Percentiles rank a stretch among this genome's conserved stretches.
Evolutionary conservation across 2,888 invertebrate species (phyloP).

Genomic region (Drosophila ustulata): DNA sequence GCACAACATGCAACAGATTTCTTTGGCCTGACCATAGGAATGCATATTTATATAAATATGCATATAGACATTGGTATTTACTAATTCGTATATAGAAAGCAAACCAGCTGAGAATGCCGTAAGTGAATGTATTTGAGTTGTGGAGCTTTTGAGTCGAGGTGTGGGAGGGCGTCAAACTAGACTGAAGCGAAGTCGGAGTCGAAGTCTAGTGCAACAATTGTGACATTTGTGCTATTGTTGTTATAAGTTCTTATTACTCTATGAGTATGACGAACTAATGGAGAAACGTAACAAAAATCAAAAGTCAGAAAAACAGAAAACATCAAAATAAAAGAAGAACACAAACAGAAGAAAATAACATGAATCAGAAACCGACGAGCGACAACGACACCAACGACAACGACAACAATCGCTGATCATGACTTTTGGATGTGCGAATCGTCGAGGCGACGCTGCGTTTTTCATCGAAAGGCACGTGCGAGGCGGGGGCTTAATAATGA

Average conservation of each 20-base stretch:
- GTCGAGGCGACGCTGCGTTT: constrained; percentile 56
- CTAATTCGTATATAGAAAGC: constrained; percentile 26
- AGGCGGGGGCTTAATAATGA: constrained; percentile 56
- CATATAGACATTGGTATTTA: constrained; percentile 4
- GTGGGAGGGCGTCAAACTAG: not conserved
- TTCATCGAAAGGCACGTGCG: constrained; percentile 73
- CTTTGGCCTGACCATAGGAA: constrained; percentile 37
- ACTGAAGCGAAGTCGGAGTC: constrained; percentile 35
- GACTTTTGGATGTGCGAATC: constrained; percentile 72
- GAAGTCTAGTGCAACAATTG: constrained; percentile 54
- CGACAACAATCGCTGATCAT: constrained; percentile 62
- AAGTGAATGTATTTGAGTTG: constrained; percentile 39
- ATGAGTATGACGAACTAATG: constrained; percentile 40
- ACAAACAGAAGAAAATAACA: constrained; percentile 33
- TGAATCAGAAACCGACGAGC: constrained; percentile 64
- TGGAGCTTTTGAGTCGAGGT: not conserved
- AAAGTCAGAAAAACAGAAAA: constrained; percentile 28
- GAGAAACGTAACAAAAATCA: constrained; percentile 56
- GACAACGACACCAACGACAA: constrained; percentile 32
- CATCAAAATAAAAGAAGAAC: not conserved
- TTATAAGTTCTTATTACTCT: constrained; percentile 29
- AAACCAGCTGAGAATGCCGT: constrained; percentile 75
- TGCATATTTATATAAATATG: constrained; percentile 30
- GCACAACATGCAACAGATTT: constrained; percentile 68
- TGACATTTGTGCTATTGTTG: constrained; percentile 53